A percentile compares a stretch with the other conserved stretches of the same genome.
Evolutionary conservation across 2,113 vertebrate species (phyloP).

Genomic region (Alexandromys fortis): DNA sequence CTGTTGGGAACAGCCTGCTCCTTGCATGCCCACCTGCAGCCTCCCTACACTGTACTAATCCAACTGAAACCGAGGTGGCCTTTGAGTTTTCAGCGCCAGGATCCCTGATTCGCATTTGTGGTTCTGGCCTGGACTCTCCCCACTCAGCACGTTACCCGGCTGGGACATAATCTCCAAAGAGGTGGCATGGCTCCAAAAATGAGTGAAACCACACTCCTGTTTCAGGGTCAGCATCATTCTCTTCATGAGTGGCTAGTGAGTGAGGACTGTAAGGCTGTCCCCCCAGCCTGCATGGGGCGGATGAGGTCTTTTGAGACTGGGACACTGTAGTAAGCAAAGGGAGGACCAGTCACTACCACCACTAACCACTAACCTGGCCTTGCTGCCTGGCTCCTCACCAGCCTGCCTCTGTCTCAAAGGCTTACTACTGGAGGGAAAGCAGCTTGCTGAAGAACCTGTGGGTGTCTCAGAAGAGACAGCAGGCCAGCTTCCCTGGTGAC

Average conservation of each 20-base stretch:
- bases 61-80: fast-evolving
- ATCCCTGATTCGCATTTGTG: background rate
- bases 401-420: conserved; percentile 86
- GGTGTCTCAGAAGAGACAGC: conserved; percentile 93
- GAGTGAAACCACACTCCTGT: background rate
- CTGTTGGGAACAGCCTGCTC: background rate
- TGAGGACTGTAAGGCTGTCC: background rate
- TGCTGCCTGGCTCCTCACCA: conserved; percentile 64
- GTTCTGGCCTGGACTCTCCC: conserved; percentile 45
- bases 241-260: background rate
- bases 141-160: background rate
- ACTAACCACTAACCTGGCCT: conserved; percentile 77
- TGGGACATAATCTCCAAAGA: background rate
- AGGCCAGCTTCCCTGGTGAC: conserved; percentile 89
- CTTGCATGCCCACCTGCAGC: background rate
- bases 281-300: background rate
- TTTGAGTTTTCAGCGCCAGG: background rate
- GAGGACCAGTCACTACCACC: conserved; percentile 26
- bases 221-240: background rate
- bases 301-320: background rate
- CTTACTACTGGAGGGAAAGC: conserved; percentile 96
- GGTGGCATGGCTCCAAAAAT: background rate
- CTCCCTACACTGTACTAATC: background rate
- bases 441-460: conserved; percentile 93
- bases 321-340: conserved; percentile 40